Evolutionary conservation across 2,888 invertebrate species (phyloP).

Genomic region (Drosophila neonasuta): DNA sequence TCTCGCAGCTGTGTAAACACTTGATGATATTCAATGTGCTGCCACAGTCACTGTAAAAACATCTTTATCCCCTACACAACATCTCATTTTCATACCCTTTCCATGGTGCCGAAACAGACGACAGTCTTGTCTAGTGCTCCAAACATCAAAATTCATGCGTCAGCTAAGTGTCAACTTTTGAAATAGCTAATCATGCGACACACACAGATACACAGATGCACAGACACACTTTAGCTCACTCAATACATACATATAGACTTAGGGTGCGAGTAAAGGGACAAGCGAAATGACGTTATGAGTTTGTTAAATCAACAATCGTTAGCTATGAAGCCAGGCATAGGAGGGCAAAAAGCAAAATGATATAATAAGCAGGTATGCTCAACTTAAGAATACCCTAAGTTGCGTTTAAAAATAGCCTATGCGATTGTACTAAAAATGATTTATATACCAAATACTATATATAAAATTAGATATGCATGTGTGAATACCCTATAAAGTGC

Average conservation of each 20-base stretch:
- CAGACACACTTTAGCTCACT: background rate
- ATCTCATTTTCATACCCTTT: background rate
- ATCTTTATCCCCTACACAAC: constrained; percentile 1
- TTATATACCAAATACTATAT: background rate
- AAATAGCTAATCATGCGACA: constrained; percentile 68
- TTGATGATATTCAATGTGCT: constrained; percentile 3
- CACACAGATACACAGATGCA: constrained; percentile 19
- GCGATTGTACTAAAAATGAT: background rate
- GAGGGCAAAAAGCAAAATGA: background rate
- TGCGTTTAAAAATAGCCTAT: background rate
- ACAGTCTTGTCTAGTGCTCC: constrained; percentile 23
- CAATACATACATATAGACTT: constrained; percentile 6
- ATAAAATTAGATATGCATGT: background rate
- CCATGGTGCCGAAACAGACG: constrained; percentile 10
- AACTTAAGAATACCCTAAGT: background rate
- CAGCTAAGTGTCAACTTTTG: constrained; percentile 68
- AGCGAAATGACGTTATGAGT: constrained; percentile 51
- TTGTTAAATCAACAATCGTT: constrained; percentile 60
- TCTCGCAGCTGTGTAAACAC: constrained; percentile 44
- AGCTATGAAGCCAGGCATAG: constrained; percentile 18
- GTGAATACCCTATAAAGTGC: background rate
- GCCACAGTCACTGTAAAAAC: constrained; percentile 3
- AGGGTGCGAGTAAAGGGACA: constrained; percentile 23
- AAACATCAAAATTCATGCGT: constrained; percentile 63
- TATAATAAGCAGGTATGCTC: background rate